Conservation (phyloP, 2,797 vertebrate species). For the Carduelis carduelis region DNA sequence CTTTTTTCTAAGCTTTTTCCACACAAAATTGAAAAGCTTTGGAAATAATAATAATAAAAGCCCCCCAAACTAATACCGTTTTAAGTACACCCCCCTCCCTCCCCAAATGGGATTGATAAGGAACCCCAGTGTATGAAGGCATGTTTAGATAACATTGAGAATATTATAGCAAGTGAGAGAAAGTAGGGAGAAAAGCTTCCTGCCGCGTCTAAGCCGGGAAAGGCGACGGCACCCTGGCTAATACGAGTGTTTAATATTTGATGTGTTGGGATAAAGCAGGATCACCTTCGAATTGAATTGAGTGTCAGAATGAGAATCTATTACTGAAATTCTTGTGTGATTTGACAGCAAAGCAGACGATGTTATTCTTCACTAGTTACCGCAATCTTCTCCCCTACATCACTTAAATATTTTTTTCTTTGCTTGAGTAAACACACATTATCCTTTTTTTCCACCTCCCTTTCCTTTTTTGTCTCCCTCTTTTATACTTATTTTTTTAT, state of each 20-base stretch:
- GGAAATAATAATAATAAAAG: slow-evolving; percentile 77
- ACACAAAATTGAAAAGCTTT: slow-evolving; percentile 85
- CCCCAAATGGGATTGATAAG: slow-evolving; percentile 87
- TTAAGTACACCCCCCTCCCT: slow-evolving; percentile 75
- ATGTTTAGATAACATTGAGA: slow-evolving; percentile 95
- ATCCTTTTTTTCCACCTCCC: slow-evolving; percentile 83
- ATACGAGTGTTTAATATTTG: slow-evolving; percentile 99
- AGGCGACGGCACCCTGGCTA: slow-evolving; percentile 86
- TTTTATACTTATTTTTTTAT: slow-evolving; percentile 55
- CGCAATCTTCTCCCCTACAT: slow-evolving; percentile 86
- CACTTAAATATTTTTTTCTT: slow-evolving; percentile 95
- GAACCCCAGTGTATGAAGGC: slow-evolving; percentile 81
- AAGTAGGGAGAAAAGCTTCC: slow-evolving; percentile 68
- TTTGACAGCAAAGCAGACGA: slow-evolving; percentile 90
- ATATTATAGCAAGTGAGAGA: slow-evolving; percentile 82
- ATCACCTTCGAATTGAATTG: slow-evolving; percentile 99
- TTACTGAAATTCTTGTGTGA: slow-evolving; percentile 95
- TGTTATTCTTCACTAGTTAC: slow-evolving; percentile 93
- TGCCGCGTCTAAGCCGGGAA: slow-evolving; percentile 81
- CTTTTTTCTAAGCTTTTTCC: slow-evolving; percentile 70
- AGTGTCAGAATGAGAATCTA: slow-evolving; percentile 99
- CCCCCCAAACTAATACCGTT: slow-evolving; percentile 74
- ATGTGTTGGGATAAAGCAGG: slow-evolving; percentile 99
- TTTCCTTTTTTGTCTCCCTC: slow-evolving; percentile 67
- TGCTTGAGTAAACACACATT: slow-evolving; percentile 95